Evolutionary conservation across 2,113 vertebrate species (phyloP).

Genomic region (Apteryx owenii): DNA sequence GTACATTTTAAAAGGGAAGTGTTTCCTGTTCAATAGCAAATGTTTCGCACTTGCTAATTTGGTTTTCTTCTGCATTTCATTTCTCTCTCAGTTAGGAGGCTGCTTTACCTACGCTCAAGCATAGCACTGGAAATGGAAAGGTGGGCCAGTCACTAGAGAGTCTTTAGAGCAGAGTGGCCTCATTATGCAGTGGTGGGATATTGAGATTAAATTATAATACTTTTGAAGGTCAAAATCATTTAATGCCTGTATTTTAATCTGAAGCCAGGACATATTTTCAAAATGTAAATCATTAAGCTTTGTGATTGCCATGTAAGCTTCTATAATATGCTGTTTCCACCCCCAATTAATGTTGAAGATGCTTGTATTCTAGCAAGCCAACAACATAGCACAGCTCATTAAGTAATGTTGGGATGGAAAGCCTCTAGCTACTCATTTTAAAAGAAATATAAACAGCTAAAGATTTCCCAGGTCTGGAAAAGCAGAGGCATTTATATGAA

Average conservation of each 20-base stretch:
- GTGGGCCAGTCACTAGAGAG: not conserved
- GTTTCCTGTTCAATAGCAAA: not conserved
- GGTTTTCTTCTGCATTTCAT: not conserved
- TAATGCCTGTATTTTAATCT: constrained; percentile 13
- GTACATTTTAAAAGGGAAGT: not conserved
- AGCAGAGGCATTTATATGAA: not conserved
- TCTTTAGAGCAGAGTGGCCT: not conserved
- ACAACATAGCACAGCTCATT: constrained; percentile 41
- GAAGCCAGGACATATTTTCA: constrained; percentile 8
- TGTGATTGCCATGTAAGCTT: constrained; percentile 15
- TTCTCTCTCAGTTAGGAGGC: not conserved
- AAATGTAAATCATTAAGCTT: not conserved
- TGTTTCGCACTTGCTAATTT: not conserved
- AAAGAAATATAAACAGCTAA: constrained; percentile 42
- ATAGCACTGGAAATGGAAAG: not conserved
- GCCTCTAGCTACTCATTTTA: constrained; percentile 26
- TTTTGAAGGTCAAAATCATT: constrained; percentile 1
- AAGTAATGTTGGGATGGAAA: constrained; percentile 26
- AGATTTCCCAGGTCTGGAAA: constrained; percentile 12
- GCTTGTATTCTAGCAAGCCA: constrained; percentile 20
- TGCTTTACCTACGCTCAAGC: not conserved
- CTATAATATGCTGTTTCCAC: not conserved
- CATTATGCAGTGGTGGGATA: not conserved
- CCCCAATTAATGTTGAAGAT: constrained; percentile 37
- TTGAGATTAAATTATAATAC: not conserved